Base-by-base conservation (phyloP, 23 tunicate genomes). In the Clavelina lepadiformis region DNA sequence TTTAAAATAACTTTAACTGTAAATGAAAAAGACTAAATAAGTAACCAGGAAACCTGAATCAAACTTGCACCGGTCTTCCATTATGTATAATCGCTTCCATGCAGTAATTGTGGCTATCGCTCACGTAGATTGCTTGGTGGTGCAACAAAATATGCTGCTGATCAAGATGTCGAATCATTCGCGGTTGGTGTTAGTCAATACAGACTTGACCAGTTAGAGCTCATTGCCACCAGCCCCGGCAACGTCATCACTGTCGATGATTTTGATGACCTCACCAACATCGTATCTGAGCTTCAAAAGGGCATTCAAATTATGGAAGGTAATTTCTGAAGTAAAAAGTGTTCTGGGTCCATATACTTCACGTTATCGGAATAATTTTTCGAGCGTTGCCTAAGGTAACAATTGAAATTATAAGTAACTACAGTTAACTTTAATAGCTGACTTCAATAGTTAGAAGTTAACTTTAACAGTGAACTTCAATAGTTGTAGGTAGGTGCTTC, bases 281-380 rank as follows among this genome's bases (percentile, higher is more conserved):
- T 88, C 58, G 87, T 88, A 5, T 57, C 80, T 1, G 64, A 52
- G 18, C 52, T 88, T 26, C 96, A 88, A 51, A 34, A 49, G 2
- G 82, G 80, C 7, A 73, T 88, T 29, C 86, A 88, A 68, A 33
- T 61, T 21, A 20, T 88, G 55, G 96, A 88, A 79, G 96, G 96
- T 88, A 33, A 44, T 25, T 4, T 41, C 15, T 41, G 49, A 20
- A 15, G 29, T 23, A 61, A 61, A 15, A 11, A 11, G 15, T 41
- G 49, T 11, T 11, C 15, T 41, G 49, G 11, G 15, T 11, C 11
- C 15, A 11, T 41, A 11, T 41, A 11, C 11, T 11, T 15, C 15
- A 41, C 15, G 11, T 41, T 41, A 41, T 11, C 49, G 49, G 15
- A 41, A 41, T 41, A 41, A 41, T 41, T 15, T 11, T 11, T 11